These are phyloP conservation scores for Amphimallon solstitiale DNA, from an alignment of 2,888 invertebrate species.

Conservation along the genomic window DNA sequence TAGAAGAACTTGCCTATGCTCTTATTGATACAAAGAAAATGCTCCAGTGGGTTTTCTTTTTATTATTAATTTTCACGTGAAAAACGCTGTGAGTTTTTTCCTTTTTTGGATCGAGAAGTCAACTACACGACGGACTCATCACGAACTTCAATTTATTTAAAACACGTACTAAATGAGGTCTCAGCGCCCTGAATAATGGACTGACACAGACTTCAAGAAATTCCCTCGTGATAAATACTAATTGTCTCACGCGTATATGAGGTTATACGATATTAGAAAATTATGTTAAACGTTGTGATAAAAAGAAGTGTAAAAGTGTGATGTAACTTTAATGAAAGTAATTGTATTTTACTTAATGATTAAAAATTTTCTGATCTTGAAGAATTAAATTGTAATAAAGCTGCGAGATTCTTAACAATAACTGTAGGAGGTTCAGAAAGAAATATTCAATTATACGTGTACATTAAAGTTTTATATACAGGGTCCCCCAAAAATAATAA, in stretches of 20 bases:
- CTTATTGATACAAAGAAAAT: neutral
- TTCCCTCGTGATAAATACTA: neutral
- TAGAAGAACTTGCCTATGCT: neutral
- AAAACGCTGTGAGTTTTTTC: neutral
- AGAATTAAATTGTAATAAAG: too few species aligned
- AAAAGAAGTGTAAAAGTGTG: too few species aligned
- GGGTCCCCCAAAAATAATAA: too few species aligned
- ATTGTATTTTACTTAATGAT: too few species aligned
- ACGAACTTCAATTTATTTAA: constrained; percentile 41
- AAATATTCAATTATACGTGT: too few species aligned
- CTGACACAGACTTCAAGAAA: constrained; percentile 32
- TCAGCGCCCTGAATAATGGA: constrained; percentile 48
- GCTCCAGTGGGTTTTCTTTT: neutral
- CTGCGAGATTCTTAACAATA: too few species aligned
- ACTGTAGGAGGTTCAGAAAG: too few species aligned
- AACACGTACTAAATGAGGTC: constrained; percentile 49
- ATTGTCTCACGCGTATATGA: neutral
- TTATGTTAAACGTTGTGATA: neutral
- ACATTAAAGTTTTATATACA: too few species aligned
- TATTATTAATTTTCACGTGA: constrained; percentile 17
- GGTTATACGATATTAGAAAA: neutral
- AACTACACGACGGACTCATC: constrained; percentile 1
- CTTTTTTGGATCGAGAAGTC: neutral
- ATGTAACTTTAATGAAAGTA: too few species aligned
- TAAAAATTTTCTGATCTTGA: too few species aligned